Evolutionary conservation across 2,113 vertebrate genomes (phyloP), one percentile per base, ranked within the genome.

Genomic region (Daboia siamensis): DNA sequence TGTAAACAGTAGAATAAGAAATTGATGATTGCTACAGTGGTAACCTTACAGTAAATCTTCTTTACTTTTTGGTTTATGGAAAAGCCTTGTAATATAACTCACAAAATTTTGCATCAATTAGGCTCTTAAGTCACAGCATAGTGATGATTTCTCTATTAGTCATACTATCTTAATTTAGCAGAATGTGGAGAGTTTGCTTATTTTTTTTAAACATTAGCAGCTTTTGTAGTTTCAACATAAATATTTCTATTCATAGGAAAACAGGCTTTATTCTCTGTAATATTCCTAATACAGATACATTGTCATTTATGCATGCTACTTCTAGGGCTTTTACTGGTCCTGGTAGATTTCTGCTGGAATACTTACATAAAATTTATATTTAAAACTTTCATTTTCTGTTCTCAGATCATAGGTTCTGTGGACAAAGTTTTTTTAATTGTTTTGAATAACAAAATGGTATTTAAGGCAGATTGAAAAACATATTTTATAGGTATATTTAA

Each of bases 381-480:
- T 87, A 91, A 91, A 59, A 64, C 29, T 64, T 91, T 33, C 26
- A n/a, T 52, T 91, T 91, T 91, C 85, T 91, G 20, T 61, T 64
- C 17, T 8, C 29, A 91, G 46, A 87, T 24, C 56, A 56, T 87
- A 29, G 13, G 20, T 86, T n/a, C 26, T 20, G 11, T 87, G 85
- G 23, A 24, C 20, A 74, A 26, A 24, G 15, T 92, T 15, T 44
- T 51, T 29, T 21, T 11, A 51, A 46, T 91, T 80, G 21, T 91
- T 29, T 86, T 44, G 51, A n/a, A n/a, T 20, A 91, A 13, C 4
- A 24, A 91, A 46, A 3, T 85, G 23, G 33, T 85, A 39, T 10
- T 56, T 84, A 57, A 48, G 56, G 84, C 56, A 87, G 44, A 33
- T 1, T 55, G 48, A 91, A 85, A 11, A 33, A 56, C 9, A 55